Percentiles rank a stretch among this genome's conserved stretches.
Conservation (phyloP, 2,113 vertebrate genomes). For the Hoplias malabaricus region DNA sequence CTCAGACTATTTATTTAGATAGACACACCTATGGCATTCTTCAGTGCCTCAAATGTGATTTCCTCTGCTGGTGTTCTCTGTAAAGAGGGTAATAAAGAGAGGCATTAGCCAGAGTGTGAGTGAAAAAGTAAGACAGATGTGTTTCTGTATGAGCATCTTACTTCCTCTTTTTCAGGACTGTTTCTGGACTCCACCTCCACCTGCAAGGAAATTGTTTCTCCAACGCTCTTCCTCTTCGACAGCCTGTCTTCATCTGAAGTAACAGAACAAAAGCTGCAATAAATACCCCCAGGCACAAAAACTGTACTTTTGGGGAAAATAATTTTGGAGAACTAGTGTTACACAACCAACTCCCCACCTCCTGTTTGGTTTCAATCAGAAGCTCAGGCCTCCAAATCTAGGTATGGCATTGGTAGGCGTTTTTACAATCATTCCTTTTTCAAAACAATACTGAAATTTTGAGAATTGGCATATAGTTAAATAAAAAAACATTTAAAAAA, state of each 20-base stretch:
- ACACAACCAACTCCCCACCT: too few species aligned
- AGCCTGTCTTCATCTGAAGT: constrained; percentile 89
- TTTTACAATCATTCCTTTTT: too few species aligned
- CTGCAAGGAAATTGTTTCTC: constrained; percentile 94
- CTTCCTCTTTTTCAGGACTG: constrained; percentile 94
- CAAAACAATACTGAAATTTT: too few species aligned
- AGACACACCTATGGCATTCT: constrained; percentile 90
- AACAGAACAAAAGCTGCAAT: not conserved
- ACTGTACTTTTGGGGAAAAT: too few species aligned
- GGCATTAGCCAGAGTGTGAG: not conserved
- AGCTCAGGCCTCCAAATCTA: too few species aligned
- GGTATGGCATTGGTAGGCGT: too few species aligned
- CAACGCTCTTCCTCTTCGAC: constrained; percentile 94
- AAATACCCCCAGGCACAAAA: not conserved
- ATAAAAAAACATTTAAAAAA: too few species aligned
- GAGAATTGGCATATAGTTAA: too few species aligned
- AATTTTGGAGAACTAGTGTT: too few species aligned
- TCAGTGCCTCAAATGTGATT: constrained; percentile 94
- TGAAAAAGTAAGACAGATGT: not conserved
- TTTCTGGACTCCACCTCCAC: constrained; percentile 92
- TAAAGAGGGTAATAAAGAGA: constrained; percentile 1
- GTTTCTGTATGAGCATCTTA: not conserved
- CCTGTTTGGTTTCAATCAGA: too few species aligned
- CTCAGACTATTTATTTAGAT: too few species aligned
- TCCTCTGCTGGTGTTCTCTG: constrained; percentile 93